A percentile compares a stretch with the other conserved stretches of the same genome.
phyloP scores from a whole-genome alignment of 2,797 vertebrate species.

The Borostomias antarcticus region DNA sequence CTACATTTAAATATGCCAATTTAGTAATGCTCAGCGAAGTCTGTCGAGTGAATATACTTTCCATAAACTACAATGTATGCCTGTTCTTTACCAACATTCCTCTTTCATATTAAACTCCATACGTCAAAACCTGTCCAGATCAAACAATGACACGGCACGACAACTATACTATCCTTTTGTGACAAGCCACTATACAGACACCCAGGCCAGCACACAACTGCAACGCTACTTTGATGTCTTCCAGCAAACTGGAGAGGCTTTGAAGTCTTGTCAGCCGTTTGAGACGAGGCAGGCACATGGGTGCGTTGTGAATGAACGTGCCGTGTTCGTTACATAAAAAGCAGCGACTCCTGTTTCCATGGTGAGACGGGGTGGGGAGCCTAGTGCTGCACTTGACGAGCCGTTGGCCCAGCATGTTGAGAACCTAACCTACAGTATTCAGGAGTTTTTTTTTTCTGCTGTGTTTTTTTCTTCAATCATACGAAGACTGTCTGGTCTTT shows the following conservation, averaged over 20 bases:
- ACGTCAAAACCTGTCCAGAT: background rate
- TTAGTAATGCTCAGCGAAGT: no score
- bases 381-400: constrained; percentile 19
- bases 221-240: constrained; percentile 33
- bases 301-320: constrained; percentile 33
- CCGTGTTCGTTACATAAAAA: constrained; percentile 44
- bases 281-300: constrained; percentile 37
- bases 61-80: background rate
- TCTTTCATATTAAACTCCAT: background rate
- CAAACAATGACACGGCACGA: constrained; percentile 6
- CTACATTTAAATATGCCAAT: no score
- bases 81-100: background rate
- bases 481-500: background rate
- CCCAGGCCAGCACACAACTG: background rate
- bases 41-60: no score
- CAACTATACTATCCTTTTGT: background rate
- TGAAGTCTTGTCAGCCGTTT: constrained; percentile 27
- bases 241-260: constrained; percentile 3
- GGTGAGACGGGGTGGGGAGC: constrained; percentile 28
- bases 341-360: constrained; percentile 61
- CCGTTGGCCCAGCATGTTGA: constrained; percentile 42
- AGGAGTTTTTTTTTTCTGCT: background rate
- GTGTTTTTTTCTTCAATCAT: background rate
- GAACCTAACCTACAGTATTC: background rate
- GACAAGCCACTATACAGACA: background rate